Evolutionary conservation across 2,113 vertebrate species (phyloP).

Genomic region (Sceloporus tristichus): DNA sequence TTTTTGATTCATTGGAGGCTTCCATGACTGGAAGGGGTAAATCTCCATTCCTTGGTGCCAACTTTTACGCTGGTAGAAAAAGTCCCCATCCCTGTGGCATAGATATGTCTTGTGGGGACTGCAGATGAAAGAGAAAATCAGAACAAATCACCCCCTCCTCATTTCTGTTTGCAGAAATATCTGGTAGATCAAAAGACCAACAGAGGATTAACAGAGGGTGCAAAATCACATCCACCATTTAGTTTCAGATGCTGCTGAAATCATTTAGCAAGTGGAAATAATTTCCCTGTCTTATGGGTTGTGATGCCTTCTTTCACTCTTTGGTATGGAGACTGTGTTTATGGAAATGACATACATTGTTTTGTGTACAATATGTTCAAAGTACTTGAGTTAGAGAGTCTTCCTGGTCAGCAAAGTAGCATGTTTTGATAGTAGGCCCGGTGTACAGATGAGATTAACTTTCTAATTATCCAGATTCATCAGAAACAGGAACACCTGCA

Average conservation of each 20-base stretch:
- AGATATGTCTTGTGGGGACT: neutral
- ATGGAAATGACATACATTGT: neutral
- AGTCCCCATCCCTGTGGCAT: neutral
- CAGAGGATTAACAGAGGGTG: neutral
- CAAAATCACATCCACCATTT: neutral
- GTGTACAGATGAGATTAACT: neutral
- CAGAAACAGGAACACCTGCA: neutral
- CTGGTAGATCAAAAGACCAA: neutral
- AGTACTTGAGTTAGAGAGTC: neutral
- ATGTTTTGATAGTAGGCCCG: neutral
- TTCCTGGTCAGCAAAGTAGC: neutral
- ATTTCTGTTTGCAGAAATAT: neutral
- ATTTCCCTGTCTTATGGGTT: neutral
- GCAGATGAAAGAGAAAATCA: neutral
- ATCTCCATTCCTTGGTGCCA: neutral
- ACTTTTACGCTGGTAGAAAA: neutral
- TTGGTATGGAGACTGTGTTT: neutral
- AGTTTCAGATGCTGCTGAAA: neutral
- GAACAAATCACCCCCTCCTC: neutral
- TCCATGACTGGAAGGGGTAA: neutral
- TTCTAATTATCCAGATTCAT: neutral
- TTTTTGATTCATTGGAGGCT: neutral
- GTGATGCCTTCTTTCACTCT: neutral
- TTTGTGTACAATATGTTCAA: neutral
- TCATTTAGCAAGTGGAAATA: no score